Evolutionary conservation across 2,113 vertebrate genomes (phyloP).

Genomic region (Chionis minor): DNA sequence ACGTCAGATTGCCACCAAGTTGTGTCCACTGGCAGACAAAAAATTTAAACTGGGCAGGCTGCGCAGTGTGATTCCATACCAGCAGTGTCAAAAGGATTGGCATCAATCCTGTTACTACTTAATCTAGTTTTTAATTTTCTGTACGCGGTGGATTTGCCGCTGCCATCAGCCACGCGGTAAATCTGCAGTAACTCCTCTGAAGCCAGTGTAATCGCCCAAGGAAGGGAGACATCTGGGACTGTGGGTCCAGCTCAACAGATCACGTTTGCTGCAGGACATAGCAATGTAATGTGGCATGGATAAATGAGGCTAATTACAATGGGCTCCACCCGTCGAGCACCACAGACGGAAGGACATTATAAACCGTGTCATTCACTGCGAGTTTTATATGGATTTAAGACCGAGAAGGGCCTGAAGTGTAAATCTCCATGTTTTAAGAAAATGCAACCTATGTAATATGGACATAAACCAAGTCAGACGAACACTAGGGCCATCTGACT

Average conservation of each 20-base stretch:
- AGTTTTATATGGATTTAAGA: neutral
- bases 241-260: neutral
- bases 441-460: rapidly evolving
- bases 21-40: too few species aligned
- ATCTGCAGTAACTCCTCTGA: neutral
- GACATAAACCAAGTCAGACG: neutral
- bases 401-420: neutral
- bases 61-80: neutral
- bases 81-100: neutral
- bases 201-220: neutral
- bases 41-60: neutral
- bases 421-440: neutral
- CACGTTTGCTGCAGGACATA: neutral
- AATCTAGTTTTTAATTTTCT: neutral
- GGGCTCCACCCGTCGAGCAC: neutral
- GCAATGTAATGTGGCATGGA: neutral
- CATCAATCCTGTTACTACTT: neutral
- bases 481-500: neutral
- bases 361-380: rapidly evolving
- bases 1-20: too few species aligned
- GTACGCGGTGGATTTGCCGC: neutral
- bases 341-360: neutral
- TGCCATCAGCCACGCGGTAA: neutral
- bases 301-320: neutral
- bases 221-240: neutral